Base-by-base conservation (phyloP, 2,797 vertebrate genomes). In the Acipenser oxyrinchus region DNA sequence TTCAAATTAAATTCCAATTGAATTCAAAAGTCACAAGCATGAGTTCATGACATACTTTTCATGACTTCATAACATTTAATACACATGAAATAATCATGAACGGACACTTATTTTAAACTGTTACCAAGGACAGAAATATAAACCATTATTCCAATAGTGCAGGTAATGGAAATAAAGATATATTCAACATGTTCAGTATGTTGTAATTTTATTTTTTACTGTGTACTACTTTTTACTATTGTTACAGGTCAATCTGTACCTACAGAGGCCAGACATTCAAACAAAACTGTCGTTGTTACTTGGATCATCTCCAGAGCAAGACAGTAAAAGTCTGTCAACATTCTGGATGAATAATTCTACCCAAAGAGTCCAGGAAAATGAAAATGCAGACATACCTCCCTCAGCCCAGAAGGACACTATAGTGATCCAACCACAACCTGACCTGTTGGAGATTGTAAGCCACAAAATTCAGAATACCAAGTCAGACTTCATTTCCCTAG, bases 331-430 rank as follows among this genome's bases (percentile, higher is more conserved):
- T 74, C n/a, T 62, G 51, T 52, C 9, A 64, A 15, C 7, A 12
- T 10, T 62, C 4, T 62, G 60, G 18, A 37, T 62, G 6, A n/a
- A 62, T 62, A 62, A 48, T 72, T 50, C 71, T 75, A 82, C 79
- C 71, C 77, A 75, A 77, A 74, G 4, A 0, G 0, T 77, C 83
- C 64, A 73, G 76, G 72, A 82, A 77, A 48, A 4, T 13, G 63
- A 48, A 7, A 66, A 51, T 65, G 58, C 60, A 60, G 8, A 59
- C 0, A 12, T 51, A n/a, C 23, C 51, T 48, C 12, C 65, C 11
- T 48, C 69, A 13, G 76, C 67, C 9, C 66, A 69, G 0, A 23
- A 57, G n/a, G 18, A 66, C 69, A 53, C 68, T 1, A 1, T 1
- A 52, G 49, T 67, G 7, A 59, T 4, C 58, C 50, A 72, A n/a